phyloP scores from a whole-genome alignment of 1,140 invertebrate genomes.

The Triops cancriformis region DNA sequence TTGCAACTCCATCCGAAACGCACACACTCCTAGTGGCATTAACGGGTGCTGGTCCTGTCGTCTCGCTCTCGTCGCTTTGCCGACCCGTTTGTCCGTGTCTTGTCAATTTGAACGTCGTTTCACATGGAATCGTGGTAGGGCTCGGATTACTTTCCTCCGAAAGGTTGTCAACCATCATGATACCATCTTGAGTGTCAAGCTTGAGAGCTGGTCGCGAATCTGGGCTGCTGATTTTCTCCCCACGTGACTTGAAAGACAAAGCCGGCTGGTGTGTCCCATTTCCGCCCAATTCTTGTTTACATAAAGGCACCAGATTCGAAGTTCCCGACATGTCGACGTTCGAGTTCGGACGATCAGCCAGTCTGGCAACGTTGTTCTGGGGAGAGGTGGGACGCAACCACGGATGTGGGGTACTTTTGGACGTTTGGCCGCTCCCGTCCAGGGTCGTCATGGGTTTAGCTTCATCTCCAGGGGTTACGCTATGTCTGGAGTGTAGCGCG shows the following conservation, averaged over 20 bases:
- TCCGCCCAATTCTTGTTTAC: neutral
- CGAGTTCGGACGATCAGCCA: neutral
- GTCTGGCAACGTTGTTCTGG: neutral
- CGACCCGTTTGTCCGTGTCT: neutral
- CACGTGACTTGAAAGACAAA: neutral
- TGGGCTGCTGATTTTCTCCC: neutral
- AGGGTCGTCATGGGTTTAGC: neutral
- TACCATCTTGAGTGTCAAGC: neutral
- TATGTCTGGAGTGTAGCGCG: neutral
- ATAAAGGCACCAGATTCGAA: neutral
- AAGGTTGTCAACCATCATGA: neutral
- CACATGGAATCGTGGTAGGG: neutral
- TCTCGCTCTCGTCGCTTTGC: neutral
- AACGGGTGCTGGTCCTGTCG: neutral
- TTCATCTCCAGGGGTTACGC: neutral
- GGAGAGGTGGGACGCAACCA: neutral
- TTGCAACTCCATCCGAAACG: neutral
- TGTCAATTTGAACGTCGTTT: neutral
- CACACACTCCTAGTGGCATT: neutral
- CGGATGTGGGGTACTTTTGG: neutral
- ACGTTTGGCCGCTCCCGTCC: neutral
- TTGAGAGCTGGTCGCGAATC: neutral
- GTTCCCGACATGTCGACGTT: neutral
- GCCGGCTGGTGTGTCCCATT: neutral
- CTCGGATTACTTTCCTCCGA: neutral